phyloP scores from a whole-genome alignment of 92 coral and sea anemone species.

The Paramuricea clavata region DNA sequence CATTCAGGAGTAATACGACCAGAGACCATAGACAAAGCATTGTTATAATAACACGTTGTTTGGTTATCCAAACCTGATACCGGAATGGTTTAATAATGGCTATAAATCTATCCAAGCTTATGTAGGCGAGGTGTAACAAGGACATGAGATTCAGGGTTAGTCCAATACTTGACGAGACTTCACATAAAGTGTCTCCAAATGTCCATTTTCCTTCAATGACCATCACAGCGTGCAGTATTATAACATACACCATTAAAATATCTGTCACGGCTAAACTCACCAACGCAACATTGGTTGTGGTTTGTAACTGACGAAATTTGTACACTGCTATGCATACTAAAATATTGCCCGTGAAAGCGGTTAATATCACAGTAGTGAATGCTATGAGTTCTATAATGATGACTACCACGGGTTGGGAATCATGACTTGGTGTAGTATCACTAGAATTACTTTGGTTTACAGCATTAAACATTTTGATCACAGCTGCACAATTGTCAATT shows the following conservation, averaged over 20 bases:
- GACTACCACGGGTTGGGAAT: not conserved
- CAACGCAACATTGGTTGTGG: constrained; percentile 79
- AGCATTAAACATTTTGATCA: too few species aligned
- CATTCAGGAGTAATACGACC: constrained; percentile 41
- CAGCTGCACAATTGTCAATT: too few species aligned
- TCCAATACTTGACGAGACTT: constrained; percentile 73
- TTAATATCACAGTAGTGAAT: constrained; percentile 66
- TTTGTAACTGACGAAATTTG: constrained; percentile 73
- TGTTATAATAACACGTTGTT: constrained; percentile 27
- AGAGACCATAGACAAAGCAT: not conserved
- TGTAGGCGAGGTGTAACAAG: constrained; percentile 83
- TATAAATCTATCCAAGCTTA: constrained; percentile 88
- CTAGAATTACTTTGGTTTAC: too few species aligned
- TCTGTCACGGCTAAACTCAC: constrained; percentile 89
- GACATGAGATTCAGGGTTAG: constrained; percentile 79
- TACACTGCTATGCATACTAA: constrained; percentile 76
- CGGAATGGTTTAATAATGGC: constrained; percentile 86
- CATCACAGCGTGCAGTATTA: constrained; percentile 79
- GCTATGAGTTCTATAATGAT: constrained; percentile 46
- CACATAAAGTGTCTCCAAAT: constrained; percentile 79
- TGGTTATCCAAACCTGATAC: constrained; percentile 74
- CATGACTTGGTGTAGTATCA: not conserved
- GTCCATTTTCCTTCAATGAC: constrained; percentile 83
- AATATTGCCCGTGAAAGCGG: constrained; percentile 79
- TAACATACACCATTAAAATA: constrained; percentile 81